Base-by-base conservation (phyloP, 2,888 invertebrate genomes). In the Xestia rhomboidea region DNA sequence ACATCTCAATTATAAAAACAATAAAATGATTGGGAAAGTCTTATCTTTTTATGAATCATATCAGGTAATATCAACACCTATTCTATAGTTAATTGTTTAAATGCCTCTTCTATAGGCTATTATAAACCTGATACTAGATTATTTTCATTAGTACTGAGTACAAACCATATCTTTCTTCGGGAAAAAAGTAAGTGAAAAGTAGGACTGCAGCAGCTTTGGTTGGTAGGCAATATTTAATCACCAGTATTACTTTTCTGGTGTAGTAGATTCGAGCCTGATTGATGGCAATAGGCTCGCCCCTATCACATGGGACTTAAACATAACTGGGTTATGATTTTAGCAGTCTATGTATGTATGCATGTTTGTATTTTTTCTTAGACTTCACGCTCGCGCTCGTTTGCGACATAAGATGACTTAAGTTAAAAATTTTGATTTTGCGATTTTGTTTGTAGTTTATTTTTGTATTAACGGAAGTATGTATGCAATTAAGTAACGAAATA, bases 71-170 rank as follows among this genome's bases (percentile, higher is more conserved):
- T 18, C 44, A 71, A 46, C 68, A 71, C 21, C 15, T 18, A 34
- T 57, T 74, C 27, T 30, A 49, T 49, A 76, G 38, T 41, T 49
- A 49, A 49, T 75, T 41, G 27, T 76, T 44, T 73, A 46, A 27
- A 18, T 62, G 6, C 24, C 18, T 75, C 15, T 44, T 74, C n/a
- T 46, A 74, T 60, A 54, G 0, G 2, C 13, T 38, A 27, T 60
- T n/a, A n/a, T 49, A 30, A 60, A 24, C 11, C 18, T 11, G 8
- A 11, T 38, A 38, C 34, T n/a, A 38, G n/a, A 2, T 21, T 11
- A 38, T 11, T 15, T 15, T 10, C 2, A 21, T 57, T 8, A 60
- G 21, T 24, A 38, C 2, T 7, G 30, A 30, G 27, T 30, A 38
- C 38, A 38, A 24, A 24, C 24, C 1, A 62, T 7, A 21, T 34